phyloP scores from a whole-genome alignment of 2,888 invertebrate species.

The Nemurella pictetii region DNA sequence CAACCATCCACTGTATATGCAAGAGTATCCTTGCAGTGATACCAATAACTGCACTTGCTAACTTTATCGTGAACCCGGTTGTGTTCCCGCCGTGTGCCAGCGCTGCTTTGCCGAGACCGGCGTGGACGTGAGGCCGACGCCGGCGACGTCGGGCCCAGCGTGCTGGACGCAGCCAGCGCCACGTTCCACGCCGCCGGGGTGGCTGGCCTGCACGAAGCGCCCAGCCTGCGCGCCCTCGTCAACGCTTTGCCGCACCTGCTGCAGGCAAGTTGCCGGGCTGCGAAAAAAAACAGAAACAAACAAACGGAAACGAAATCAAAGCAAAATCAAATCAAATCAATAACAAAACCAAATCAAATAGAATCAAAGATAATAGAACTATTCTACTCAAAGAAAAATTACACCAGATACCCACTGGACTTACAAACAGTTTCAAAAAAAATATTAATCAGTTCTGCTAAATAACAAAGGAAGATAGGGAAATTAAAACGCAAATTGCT shows the following conservation, averaged over 20 bases:
- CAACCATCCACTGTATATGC: too few species aligned
- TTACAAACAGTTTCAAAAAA: too few species aligned
- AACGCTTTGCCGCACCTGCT: slow-evolving; percentile 57
- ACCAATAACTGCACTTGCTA: too few species aligned
- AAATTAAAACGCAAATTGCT: too few species aligned
- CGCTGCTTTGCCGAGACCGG: slow-evolving; percentile 50
- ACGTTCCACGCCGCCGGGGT: slow-evolving; percentile 58
- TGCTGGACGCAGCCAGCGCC: slow-evolving; percentile 57
- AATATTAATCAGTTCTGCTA: too few species aligned
- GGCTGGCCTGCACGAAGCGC: slow-evolving; percentile 57
- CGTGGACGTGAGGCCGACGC: slow-evolving; percentile 64
- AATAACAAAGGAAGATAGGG: too few species aligned
- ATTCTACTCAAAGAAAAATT: too few species aligned
- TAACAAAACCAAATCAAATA: background rate
- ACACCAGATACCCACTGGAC: too few species aligned
- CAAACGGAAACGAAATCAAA: too few species aligned
- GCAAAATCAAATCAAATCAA: background rate
- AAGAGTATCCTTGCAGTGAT: too few species aligned
- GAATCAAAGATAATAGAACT: background rate
- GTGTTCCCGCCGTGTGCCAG: background rate
- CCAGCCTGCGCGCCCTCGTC: slow-evolving; percentile 57
- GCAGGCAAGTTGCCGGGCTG: slow-evolving; percentile 32
- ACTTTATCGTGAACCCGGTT: too few species aligned
- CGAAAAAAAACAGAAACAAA: too few species aligned
- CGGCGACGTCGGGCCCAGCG: slow-evolving; percentile 57